Evolutionary conservation across 2,797 vertebrate species (phyloP).

Genomic region (Potorous gilbertii): DNA sequence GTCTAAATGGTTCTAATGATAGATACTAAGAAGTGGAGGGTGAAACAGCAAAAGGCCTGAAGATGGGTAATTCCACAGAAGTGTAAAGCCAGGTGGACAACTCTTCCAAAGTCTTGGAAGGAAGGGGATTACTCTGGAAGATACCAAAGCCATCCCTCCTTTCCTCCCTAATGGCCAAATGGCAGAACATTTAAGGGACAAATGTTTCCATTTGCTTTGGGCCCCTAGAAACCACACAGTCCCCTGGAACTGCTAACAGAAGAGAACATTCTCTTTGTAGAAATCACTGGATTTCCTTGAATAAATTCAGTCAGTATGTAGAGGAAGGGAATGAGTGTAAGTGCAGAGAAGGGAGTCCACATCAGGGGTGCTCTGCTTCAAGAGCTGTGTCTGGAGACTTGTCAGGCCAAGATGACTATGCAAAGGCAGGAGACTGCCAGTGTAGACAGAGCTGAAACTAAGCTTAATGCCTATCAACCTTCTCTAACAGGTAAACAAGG

Average conservation of each 20-base stretch:
- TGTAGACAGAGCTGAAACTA: neutral
- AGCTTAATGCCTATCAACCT: neutral
- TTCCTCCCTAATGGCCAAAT: neutral
- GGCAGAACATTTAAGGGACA: neutral
- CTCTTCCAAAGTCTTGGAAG: too few relatives aligned
- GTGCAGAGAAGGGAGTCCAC: accelerated
- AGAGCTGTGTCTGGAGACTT: neutral
- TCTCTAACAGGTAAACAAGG: neutral
- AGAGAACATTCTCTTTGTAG: neutral
- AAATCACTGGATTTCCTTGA: neutral
- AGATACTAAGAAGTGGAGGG: neutral
- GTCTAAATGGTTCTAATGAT: neutral
- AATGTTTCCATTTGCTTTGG: neutral
- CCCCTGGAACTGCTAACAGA: too few relatives aligned
- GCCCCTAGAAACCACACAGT: neutral
- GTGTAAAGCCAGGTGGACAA: too few relatives aligned
- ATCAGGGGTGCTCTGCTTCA: accelerated
- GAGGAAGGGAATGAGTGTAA: neutral
- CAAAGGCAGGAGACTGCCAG: neutral
- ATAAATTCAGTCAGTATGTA: neutral
- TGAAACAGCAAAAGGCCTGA: too few relatives aligned
- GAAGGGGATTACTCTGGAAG: neutral
- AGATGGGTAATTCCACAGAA: too few relatives aligned
- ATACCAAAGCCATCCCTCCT: neutral
- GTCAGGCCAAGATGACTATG: neutral